Conservation (phyloP, 2,113 vertebrate species). For the Campylomormyrus tamandua region DNA sequence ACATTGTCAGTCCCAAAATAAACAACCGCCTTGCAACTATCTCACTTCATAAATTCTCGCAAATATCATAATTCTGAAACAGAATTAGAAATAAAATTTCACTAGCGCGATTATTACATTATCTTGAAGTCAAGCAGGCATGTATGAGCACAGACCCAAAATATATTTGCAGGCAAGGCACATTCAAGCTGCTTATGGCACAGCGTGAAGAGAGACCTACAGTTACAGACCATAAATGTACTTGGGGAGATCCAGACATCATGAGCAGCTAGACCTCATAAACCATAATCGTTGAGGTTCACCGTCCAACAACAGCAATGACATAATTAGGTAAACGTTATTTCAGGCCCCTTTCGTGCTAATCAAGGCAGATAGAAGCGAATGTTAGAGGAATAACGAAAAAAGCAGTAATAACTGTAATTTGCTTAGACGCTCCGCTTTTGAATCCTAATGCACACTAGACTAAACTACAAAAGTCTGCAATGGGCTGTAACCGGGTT, state of each 20-base stretch:
- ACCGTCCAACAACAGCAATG: constrained; percentile 48
- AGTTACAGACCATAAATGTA: constrained; percentile 27
- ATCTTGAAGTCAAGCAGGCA: not conserved
- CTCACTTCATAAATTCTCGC: not conserved
- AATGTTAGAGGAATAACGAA: not conserved
- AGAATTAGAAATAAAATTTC: not conserved
- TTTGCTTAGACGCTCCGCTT: not conserved
- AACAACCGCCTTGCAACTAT: not conserved
- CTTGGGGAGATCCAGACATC: constrained; percentile 30
- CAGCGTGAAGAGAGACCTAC: constrained; percentile 12
- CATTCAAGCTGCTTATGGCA: constrained; percentile 25
- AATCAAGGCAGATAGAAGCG: constrained; percentile 29
- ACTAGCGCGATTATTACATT: not conserved
- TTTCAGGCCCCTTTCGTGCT: constrained; percentile 35
- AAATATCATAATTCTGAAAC: not conserved
- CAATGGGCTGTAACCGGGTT: not conserved
- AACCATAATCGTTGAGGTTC: constrained; percentile 42
- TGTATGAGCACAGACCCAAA: not conserved
- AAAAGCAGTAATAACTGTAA: not conserved
- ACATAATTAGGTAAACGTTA: constrained; percentile 47
- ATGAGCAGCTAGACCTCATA: constrained; percentile 45
- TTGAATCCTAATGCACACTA: constrained; percentile 7
- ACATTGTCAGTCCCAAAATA: not conserved
- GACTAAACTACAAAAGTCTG: constrained; percentile 2
- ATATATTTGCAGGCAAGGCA: constrained; percentile 21